These are phyloP conservation scores for Pitangus sulphuratus DNA, from an alignment of 2,797 vertebrate genomes.

Conservation along the genomic window DNA sequence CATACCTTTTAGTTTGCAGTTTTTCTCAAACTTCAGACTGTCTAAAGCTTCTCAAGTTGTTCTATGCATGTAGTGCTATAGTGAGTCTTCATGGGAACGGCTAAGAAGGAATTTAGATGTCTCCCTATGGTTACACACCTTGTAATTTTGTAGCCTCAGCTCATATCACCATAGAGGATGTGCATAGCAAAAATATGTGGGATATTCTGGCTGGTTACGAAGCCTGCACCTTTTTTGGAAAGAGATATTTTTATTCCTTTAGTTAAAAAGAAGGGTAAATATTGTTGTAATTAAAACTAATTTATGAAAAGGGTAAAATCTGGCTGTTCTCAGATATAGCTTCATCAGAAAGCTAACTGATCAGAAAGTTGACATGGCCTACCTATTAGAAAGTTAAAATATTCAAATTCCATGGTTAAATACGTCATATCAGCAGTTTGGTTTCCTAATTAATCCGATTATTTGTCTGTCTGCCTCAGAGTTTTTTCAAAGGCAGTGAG, in stretches of 20 bases:
- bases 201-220: background rate
- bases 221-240: background rate
- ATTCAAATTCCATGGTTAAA: background rate
- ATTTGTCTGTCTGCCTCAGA: background rate
- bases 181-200: background rate
- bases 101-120: background rate
- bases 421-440: background rate
- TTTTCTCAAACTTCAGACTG: background rate
- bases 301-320: background rate
- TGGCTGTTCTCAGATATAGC: background rate
- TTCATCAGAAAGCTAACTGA: background rate
- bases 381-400: conserved; percentile 15
- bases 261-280: conserved; percentile 6
- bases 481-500: background rate
- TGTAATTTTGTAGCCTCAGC: background rate
- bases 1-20: background rate
- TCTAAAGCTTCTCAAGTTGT: background rate
- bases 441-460: background rate
- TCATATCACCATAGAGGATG: background rate
- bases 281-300: background rate
- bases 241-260: background rate
- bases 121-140: background rate
- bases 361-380: background rate
- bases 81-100: background rate
- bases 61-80: background rate